Evolutionary conservation across 2,888 invertebrate species (phyloP), one percentile per base, ranked within the genome.

Genomic region (Celastrina argiolus): DNA sequence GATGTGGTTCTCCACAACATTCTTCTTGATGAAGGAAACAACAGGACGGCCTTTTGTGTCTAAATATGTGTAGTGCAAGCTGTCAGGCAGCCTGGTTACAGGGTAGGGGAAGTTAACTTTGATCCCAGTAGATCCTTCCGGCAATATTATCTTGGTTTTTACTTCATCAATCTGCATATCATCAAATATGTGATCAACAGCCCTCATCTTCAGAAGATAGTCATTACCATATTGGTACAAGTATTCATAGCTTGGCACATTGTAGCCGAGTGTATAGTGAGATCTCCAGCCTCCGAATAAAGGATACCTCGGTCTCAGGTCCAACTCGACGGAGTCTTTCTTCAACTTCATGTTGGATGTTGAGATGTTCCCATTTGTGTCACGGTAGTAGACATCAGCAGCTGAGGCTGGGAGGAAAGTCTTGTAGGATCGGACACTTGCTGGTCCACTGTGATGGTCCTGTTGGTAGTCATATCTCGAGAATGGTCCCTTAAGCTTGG

Each of bases 201-300:
- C 91, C 71, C 98, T 94, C 96, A 99, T 97, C 81, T 96, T 97
- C 66, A 99, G 87, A 56, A 96, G 92, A 84, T 96, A 98, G 34
- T 96, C 93, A 80, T 94, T 94, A 70, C 95, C 96, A 70, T 93
- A 92, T 74, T 95, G 95, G 82, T 94, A 98, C 34, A 99, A 92
- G 85, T 99, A 99, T 81, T 99, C 98, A 81, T 98, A 98, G 74
- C 98, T 97, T 2, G 99, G 99, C 0, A 99, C 96, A 89, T 98
- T 99, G 91, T 99, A 98, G 2, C 99, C 99, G 61, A 99, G 92
- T 56, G 96, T 96, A 85, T 99, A 99, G 75, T 97, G 97, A 8
- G 98, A 99, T 84, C 97, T 97, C 99, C 99, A 99, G 14, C 99
- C 99, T 66, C 99, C 99, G 84, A 99, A 99, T 4, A 99, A 92